These are phyloP conservation scores for Macrochelys suwanniensis DNA, from an alignment of 2,797 vertebrate species.

Conservation along the genomic window DNA sequence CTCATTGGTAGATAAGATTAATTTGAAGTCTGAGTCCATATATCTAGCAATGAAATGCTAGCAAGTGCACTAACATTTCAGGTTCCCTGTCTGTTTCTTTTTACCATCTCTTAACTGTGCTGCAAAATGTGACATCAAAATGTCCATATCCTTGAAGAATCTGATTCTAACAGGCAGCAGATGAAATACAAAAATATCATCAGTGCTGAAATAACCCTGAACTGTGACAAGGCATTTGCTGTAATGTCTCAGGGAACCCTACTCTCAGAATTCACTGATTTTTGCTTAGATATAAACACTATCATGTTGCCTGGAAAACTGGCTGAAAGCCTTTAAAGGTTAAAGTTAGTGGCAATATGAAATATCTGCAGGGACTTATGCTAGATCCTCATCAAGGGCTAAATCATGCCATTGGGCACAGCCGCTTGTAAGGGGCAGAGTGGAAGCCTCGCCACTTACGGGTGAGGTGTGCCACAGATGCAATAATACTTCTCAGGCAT, in stretches of 20 bases:
- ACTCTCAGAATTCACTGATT: background rate
- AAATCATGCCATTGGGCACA: background rate
- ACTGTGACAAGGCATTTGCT: background rate
- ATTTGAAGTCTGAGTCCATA: slow-evolving; percentile 33
- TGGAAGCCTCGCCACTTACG: no score
- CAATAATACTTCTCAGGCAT: background rate
- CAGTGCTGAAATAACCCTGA: slow-evolving; percentile 15
- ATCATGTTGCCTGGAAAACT: background rate
- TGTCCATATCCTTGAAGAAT: background rate
- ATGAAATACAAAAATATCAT: slow-evolving; percentile 46
- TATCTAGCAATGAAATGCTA: slow-evolving; percentile 43
- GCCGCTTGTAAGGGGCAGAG: background rate
- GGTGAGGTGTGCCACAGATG: no score
- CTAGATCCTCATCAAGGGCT: background rate
- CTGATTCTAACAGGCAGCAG: slow-evolving; percentile 39
- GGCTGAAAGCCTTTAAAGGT: background rate
- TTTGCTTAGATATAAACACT: background rate
- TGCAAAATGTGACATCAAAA: slow-evolving; percentile 10
- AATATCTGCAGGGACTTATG: background rate
- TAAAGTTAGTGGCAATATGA: background rate
- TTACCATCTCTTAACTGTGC: background rate
- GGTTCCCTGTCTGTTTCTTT: background rate
- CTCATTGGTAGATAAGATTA: background rate
- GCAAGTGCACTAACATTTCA: background rate
- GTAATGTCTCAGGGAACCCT: background rate